Conservation (phyloP, 2,113 vertebrate species). For the Rallus limicola region DNA sequence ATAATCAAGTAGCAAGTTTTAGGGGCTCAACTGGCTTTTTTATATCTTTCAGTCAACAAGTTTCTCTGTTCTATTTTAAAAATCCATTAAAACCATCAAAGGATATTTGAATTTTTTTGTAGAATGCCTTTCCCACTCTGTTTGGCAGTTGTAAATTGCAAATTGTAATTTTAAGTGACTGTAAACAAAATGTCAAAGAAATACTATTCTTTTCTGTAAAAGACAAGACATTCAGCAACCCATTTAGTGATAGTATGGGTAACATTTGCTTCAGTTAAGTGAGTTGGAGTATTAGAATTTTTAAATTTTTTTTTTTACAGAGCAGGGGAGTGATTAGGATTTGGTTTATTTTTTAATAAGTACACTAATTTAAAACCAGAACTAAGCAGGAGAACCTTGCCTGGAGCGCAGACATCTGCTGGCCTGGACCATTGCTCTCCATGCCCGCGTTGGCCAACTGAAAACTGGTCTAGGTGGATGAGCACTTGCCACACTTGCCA, state of each 20-base stretch:
- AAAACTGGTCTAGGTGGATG: not conserved
- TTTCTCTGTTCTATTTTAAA: not conserved
- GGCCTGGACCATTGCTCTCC: not conserved
- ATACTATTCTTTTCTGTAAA: not conserved
- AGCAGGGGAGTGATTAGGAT: not conserved
- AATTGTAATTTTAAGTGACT: not conserved
- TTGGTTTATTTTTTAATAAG: not conserved
- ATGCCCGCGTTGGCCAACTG: not conserved
- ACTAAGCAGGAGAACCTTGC: not conserved
- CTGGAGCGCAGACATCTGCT: not conserved
- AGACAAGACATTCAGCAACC: not conserved
- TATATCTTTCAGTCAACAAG: not conserved
- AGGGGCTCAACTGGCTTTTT: not conserved
- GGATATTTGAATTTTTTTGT: not conserved
- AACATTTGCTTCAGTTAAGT: not conserved
- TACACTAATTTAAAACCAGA: not conserved
- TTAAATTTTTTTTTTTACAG: not conserved
- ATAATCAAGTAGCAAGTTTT: not conserved
- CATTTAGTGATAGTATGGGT: not conserved
- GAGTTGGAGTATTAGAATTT: not conserved
- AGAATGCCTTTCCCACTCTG: not conserved
- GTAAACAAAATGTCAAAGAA: not conserved
- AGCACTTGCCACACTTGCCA: rapidly evolving
- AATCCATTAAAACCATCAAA: not conserved
- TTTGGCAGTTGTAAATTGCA: not conserved